phyloP scores from a whole-genome alignment of 2,888 invertebrate genomes.

The Busseola fusca region DNA sequence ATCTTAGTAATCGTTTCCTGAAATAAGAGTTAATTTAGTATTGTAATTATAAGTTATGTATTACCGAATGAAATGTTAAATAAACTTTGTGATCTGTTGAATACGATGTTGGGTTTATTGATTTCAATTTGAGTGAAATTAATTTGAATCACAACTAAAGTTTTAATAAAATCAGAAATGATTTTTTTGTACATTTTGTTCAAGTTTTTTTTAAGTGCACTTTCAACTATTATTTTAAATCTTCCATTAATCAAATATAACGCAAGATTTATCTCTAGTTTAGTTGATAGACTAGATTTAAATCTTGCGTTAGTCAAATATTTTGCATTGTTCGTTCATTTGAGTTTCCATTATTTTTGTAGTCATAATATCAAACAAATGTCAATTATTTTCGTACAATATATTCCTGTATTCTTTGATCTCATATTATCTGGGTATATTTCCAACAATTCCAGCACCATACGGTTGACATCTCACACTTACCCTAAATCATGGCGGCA shows the following conservation, averaged over 20 bases:
- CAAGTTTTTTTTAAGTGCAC: constrained; percentile 36
- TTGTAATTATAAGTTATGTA: constrained; percentile 17
- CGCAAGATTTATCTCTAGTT: no score
- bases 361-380: background rate
- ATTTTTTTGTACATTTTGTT: constrained; percentile 15
- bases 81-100: constrained; percentile 27
- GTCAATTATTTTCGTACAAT: constrained; percentile 34
- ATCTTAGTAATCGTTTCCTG: no score
- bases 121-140: constrained; percentile 46
- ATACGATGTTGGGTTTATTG: constrained; percentile 37
- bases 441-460: constrained; percentile 44
- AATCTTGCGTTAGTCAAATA: background rate
- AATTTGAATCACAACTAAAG: constrained; percentile 29
- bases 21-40: constrained; percentile 15
- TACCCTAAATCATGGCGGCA: constrained; percentile 41
- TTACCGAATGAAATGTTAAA: constrained; percentile 16
- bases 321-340: background rate
- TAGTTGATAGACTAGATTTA: background rate
- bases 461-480: constrained; percentile 46
- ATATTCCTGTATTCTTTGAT: constrained; percentile 34
- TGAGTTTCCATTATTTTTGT: constrained; percentile 17
- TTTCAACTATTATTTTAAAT: constrained; percentile 33
- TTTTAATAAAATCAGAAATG: constrained; percentile 16
- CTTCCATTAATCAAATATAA: no score
- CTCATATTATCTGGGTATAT: constrained; percentile 47